Evolutionary conservation across 2,113 vertebrate species (phyloP), one percentile per base, ranked within the genome.

Genomic region (Amphiprion ocellaris): DNA sequence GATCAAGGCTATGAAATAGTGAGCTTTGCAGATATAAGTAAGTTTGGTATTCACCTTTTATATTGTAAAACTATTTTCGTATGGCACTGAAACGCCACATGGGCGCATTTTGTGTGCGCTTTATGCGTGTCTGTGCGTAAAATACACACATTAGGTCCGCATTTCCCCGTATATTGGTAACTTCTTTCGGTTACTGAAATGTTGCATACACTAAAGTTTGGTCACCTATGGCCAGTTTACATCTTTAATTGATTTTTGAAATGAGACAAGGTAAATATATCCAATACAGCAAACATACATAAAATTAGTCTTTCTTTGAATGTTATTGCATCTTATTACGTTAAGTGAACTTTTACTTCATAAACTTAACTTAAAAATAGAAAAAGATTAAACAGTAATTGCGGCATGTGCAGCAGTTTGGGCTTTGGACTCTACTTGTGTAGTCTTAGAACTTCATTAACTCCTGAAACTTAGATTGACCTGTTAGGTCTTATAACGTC

Each of bases 1-100:
- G 94, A 95, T 54, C 96, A 95, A 77, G 94, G 95, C 23, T 99
- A 97, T 90, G 97, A 99, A 88, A 96, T 98, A 80, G 96, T 99
- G 90, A 99, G 96, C 88, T 98, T 99, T 79, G 97, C 97, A 11
- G 94, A 98, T 81, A 92, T 92, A 94, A 96, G 98, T 99, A 94
- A 91, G 97, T 93, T 24, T 81, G 12, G 4, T 16, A 28, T 73
- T 59, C 17, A 50, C 10, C 23, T 74, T 72, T 67, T 60, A 28
- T 21, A 39, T 10, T 50, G 2, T 58, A 19, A 54, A 37, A 5
- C 24, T 49, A 15, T 73, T 53, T 64, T 16, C 12, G 1, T 16
- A 5, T 65, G 33, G 23, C 7, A 33, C 21, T 54, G 11, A 69
- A 33, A 30, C 28, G 0, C 11, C 24, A n/a, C 9, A 2, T 6